These are phyloP conservation scores for Andrena bucephala DNA, from an alignment of 2,888 invertebrate species.

Conservation along the genomic window DNA sequence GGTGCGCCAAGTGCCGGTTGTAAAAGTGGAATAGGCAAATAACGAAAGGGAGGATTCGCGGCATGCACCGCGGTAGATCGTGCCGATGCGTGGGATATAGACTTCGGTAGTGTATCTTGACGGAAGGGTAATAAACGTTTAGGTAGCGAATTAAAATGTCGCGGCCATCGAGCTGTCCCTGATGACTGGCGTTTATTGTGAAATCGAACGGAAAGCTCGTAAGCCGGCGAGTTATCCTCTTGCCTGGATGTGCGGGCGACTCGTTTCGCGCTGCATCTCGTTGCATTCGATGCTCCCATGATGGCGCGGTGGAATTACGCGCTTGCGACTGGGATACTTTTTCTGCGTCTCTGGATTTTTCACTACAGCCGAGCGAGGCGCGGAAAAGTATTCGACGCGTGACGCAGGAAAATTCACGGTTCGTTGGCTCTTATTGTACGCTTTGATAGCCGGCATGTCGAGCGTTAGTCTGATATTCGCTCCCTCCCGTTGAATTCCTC, in stretches of 20 bases:
- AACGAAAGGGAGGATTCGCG: slow-evolving; percentile 4
- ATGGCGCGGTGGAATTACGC: slow-evolving; percentile 19
- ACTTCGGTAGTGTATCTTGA: neutral
- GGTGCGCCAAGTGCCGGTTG: slow-evolving; percentile 15
- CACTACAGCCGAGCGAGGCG: slow-evolving; percentile 7
- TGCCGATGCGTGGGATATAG: too few species aligned
- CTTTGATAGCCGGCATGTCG: slow-evolving; percentile 64
- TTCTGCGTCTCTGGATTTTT: slow-evolving; percentile 34
- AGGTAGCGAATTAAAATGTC: slow-evolving; percentile 32
- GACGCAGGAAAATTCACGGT: slow-evolving; percentile 67
- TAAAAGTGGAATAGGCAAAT: slow-evolving; percentile 30
- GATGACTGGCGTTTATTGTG: neutral
- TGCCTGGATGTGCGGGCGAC: slow-evolving; percentile 32
- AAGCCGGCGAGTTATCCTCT: slow-evolving; percentile 49
- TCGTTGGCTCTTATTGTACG: slow-evolving; percentile 66
- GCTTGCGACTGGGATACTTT: slow-evolving; percentile 14
- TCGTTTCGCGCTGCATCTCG: neutral
- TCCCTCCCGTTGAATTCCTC: slow-evolving; percentile 53
- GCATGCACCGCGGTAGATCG: neutral
- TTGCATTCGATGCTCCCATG: neutral
- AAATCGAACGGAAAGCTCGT: slow-evolving; percentile 40
- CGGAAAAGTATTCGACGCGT: slow-evolving; percentile 58
- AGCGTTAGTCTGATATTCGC: slow-evolving; percentile 55
- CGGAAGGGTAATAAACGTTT: slow-evolving; percentile 18
- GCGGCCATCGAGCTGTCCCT: slow-evolving; percentile 6